These are phyloP conservation scores for Diadumene lineata DNA, from an alignment of 92 coral and sea anemone species.

Conservation along the genomic window DNA sequence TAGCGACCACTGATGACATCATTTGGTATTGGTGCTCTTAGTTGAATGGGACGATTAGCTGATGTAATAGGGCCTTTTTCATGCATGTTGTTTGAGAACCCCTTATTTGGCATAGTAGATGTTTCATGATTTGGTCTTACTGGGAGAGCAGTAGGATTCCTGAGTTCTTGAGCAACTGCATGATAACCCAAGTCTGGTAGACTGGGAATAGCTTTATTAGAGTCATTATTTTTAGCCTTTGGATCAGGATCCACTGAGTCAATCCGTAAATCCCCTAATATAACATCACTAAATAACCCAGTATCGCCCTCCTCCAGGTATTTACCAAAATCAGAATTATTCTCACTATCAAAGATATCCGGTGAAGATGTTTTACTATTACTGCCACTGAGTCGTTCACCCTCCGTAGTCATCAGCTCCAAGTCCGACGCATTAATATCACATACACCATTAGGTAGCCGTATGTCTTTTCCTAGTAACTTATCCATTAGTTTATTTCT, in stretches of 20 bases:
- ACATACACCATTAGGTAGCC: conserved; percentile 84
- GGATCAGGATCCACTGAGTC: conserved; percentile 66
- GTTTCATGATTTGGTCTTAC: conserved; percentile 14
- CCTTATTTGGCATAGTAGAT: conserved; percentile 10
- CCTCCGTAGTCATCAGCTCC: conserved; percentile 77
- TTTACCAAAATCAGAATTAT: conserved; percentile 85
- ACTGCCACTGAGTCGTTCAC: conserved; percentile 69
- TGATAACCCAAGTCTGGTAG: conserved; percentile 43
- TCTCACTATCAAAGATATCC: conserved; percentile 79
- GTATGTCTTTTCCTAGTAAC: conserved; percentile 76
- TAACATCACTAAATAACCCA: conserved; percentile 81
- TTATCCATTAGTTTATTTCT: conserved; percentile 83
- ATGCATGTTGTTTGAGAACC: conserved; percentile 27
- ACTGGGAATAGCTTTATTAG: conserved; percentile 29
- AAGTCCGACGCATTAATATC: conserved; percentile 78
- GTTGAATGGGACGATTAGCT: conserved; percentile 43
- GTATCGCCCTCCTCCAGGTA: conserved; percentile 81
- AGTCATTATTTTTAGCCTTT: conserved; percentile 26
- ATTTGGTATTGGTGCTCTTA: conserved; percentile 30
- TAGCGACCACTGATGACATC: conserved; percentile 34
- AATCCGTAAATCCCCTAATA: conserved; percentile 81
- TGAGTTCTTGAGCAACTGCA: conserved; percentile 44
- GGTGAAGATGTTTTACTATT: conserved; percentile 79
- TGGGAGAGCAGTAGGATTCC: conserved; percentile 31
- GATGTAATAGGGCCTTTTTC: conserved; percentile 62